Conservation (phyloP, 1,140 invertebrate genomes). For the Achroia grisella region DNA sequence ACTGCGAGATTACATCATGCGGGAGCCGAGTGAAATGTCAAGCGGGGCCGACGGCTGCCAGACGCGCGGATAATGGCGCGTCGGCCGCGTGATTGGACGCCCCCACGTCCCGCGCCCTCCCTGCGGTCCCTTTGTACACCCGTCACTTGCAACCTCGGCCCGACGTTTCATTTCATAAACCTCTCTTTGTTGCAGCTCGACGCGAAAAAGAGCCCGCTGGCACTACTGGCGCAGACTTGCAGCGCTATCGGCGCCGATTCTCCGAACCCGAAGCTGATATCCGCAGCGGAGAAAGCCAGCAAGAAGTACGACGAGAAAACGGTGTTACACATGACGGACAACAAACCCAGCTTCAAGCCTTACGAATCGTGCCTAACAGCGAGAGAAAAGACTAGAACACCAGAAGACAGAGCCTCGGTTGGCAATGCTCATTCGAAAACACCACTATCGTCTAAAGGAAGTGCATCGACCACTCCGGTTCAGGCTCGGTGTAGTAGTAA, state of each 20-base stretch:
- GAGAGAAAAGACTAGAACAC: slow-evolving; percentile 76
- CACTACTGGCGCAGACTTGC: slow-evolving; percentile 94
- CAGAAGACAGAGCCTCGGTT: slow-evolving; percentile 72
- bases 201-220: slow-evolving; percentile 95
- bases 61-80: slow-evolving; percentile 74
- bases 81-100: slow-evolving; percentile 71
- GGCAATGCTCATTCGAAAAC: slow-evolving; percentile 72
- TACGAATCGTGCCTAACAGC: slow-evolving; percentile 78
- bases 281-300: slow-evolving; percentile 79
- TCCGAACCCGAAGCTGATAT: slow-evolving; percentile 80
- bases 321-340: slow-evolving; percentile 64
- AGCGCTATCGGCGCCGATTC: slow-evolving; percentile 94
- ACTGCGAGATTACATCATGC: slow-evolving; percentile 73
- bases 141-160: slow-evolving; percentile 62
- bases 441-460: slow-evolving; percentile 69
- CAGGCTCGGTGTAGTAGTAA: slow-evolving; percentile 76
- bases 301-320: slow-evolving; percentile 75
- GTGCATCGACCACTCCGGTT: slow-evolving; percentile 60
- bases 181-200: slow-evolving; percentile 88
- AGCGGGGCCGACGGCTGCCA: slow-evolving; percentile 69
- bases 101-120: slow-evolving; percentile 34
- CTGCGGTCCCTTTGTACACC: slow-evolving; percentile 59
- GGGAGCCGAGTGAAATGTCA: slow-evolving; percentile 73
- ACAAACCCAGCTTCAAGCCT: slow-evolving; percentile 80
- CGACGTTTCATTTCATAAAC: slow-evolving; percentile 70